phyloP scores from a whole-genome alignment of 1,140 invertebrate genomes.

The Leguminivora glycinivorella region DNA sequence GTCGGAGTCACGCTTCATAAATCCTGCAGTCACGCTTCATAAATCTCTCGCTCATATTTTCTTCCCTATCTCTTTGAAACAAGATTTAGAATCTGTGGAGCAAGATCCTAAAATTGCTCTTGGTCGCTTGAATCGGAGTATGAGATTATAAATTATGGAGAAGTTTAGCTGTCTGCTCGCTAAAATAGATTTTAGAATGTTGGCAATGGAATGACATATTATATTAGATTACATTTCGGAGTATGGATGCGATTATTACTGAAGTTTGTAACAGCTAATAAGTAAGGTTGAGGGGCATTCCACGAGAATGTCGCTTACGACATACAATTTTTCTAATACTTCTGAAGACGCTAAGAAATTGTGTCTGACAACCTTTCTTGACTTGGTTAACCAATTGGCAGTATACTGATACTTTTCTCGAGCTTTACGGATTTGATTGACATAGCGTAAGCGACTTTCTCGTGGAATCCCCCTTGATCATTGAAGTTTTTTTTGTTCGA shows the following conservation, averaged over 20 bases:
- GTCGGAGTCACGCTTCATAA: not conserved
- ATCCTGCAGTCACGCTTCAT: slow-evolving; percentile 1
- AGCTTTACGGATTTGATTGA: too few species aligned
- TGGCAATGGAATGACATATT: not conserved
- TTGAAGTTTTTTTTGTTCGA: too few species aligned
- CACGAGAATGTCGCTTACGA: too few species aligned
- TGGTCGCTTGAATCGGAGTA: not conserved
- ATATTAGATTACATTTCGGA: not conserved
- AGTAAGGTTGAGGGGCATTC: too few species aligned
- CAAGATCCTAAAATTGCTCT: not conserved
- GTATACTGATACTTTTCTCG: too few species aligned
- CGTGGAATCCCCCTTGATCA: too few species aligned
- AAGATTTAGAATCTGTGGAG: not conserved
- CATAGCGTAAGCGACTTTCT: too few species aligned
- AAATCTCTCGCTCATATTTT: not conserved
- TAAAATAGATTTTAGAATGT: slow-evolving; percentile 1
- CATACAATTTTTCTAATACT: too few species aligned
- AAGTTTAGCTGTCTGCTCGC: not conserved
- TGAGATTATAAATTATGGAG: not conserved
- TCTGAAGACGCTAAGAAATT: too few species aligned
- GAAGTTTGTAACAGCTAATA: not conserved
- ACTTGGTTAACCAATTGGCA: too few species aligned
- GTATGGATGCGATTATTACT: not conserved
- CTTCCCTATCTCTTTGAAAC: not conserved
- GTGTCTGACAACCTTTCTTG: too few species aligned